Percentiles rank a stretch among this genome's conserved stretches.
Conservation (phyloP, 2,113 vertebrate genomes). For the Thymallus thymallus region DNA sequence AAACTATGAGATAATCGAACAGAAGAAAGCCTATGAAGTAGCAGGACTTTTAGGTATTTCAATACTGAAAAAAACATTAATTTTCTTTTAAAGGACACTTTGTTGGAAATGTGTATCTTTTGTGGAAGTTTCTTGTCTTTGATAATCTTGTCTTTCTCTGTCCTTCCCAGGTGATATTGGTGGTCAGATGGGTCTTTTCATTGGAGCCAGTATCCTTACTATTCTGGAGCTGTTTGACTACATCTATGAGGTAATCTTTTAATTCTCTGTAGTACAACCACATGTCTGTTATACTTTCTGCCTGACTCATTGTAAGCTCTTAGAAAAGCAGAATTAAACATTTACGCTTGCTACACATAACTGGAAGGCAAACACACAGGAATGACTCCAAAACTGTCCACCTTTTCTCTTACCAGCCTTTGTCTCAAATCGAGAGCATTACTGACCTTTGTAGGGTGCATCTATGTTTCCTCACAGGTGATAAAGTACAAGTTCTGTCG, state of each 20-base stretch:
- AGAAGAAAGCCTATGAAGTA: slow-evolving; percentile 98
- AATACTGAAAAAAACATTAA: neutral
- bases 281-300: neutral
- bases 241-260: slow-evolving; percentile 82
- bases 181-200: slow-evolving; percentile 94
- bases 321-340: neutral
- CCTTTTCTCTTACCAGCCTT: neutral
- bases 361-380: neutral
- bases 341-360: neutral
- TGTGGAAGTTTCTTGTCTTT: neutral
- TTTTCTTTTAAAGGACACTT: neutral
- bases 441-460: neutral
- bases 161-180: slow-evolving; percentile 83
- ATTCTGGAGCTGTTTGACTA: slow-evolving; percentile 92
- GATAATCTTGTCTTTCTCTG: neutral
- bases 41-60: slow-evolving; percentile 89
- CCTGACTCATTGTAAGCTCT: neutral
- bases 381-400: neutral
- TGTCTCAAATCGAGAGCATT: neutral
- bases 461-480: slow-evolving; percentile 72
- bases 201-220: slow-evolving; percentile 91
- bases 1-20: slow-evolving; percentile 90
- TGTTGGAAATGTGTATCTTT: neutral
- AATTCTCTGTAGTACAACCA: neutral
- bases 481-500: slow-evolving; percentile 91